phyloP scores from a whole-genome alignment of 1,140 invertebrate genomes.

The Musca vetustissima region DNA sequence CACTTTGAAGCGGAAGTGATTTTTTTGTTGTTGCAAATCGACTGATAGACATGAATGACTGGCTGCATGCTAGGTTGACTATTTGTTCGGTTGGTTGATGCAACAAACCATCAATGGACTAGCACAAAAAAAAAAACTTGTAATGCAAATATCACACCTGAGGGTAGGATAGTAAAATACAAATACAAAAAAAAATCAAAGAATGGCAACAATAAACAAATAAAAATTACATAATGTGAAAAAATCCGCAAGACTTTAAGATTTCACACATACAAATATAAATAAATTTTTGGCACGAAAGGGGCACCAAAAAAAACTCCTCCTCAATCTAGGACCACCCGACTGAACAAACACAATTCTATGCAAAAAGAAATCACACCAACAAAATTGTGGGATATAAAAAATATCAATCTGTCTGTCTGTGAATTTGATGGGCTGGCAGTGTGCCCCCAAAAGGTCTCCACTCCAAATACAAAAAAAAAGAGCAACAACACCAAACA shows the following conservation, averaged over 20 bases:
- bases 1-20: neutral
- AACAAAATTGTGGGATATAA: neutral
- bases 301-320: neutral
- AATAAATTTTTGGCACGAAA: neutral
- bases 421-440: neutral
- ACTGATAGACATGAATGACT: neutral
- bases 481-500: neutral
- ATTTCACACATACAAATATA: too few species aligned
- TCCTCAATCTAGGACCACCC: too few species aligned
- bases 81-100: too few species aligned
- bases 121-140: neutral
- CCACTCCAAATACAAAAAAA: neutral
- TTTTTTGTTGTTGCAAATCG: neutral
- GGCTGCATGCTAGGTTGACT: too few species aligned
- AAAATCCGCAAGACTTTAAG: neutral
- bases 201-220: neutral
- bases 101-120: too few species aligned
- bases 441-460: conserved; percentile 9
- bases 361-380: conserved; percentile 2
- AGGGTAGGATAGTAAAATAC: conserved; percentile 5
- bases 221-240: conserved; percentile 11
- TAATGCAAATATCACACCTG: conserved; percentile 21
- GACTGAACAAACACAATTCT: neutral
- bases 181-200: neutral
- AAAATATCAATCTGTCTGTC: conserved; percentile 10